phyloP scores from a whole-genome alignment of 2,797 vertebrate genomes.

The Cryptoprocta ferox region DNA sequence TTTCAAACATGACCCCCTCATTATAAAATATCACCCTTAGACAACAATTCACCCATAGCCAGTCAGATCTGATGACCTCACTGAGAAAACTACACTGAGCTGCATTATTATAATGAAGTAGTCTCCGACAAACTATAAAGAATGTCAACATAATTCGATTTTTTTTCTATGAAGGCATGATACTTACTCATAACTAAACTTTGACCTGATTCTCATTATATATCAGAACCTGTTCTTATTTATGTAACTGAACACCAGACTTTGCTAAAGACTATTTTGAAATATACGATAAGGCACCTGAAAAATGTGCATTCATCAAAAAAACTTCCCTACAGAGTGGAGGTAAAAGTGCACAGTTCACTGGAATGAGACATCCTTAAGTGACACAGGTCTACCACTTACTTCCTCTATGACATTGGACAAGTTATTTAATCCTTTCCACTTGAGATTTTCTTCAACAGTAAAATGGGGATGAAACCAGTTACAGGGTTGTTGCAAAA shows the following conservation, averaged over 20 bases:
- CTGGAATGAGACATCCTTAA: not conserved
- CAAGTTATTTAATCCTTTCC: not conserved
- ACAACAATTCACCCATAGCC: not conserved
- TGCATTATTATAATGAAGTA: constrained; percentile 26
- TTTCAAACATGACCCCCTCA: not conserved
- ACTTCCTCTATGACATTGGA: not conserved
- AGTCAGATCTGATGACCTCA: constrained; percentile 15
- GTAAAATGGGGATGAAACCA: not conserved
- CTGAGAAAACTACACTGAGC: not conserved
- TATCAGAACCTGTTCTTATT: constrained; percentile 14
- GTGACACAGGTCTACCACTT: not conserved
- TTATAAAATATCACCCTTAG: not conserved
- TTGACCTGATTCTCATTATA: not conserved
- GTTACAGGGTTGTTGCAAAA: not conserved
- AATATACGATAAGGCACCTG: not conserved
- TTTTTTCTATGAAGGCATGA: constrained; percentile 13
- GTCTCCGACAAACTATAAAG: constrained; percentile 30
- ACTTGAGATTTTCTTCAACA: not conserved
- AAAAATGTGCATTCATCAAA: not conserved
- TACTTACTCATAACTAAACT: constrained; percentile 1
- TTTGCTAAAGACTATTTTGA: not conserved
- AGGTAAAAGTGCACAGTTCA: not conserved
- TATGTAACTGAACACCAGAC: not conserved
- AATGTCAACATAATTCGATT: constrained; percentile 25
- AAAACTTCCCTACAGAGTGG: not conserved